Percentiles rank a stretch among this genome's conserved stretches.
These are phyloP conservation scores for Streptopelia turtur DNA, from an alignment of 2,797 vertebrate species.

Conservation along the genomic window DNA sequence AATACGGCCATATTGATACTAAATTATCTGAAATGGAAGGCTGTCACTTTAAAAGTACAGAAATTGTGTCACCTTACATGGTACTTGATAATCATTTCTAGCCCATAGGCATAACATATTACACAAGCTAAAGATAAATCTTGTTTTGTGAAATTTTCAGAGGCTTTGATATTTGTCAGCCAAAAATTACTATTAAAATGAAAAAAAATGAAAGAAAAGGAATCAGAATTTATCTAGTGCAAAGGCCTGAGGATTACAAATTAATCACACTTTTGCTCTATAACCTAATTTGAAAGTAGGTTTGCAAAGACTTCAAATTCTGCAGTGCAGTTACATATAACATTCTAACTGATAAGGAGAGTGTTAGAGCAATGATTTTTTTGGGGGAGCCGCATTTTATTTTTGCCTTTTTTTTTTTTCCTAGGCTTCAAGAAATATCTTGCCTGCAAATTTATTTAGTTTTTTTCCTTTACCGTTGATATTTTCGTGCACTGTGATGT, in stretches of 20 bases:
- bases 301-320: background rate
- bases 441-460: background rate
- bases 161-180: conserved; percentile 8
- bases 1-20: background rate
- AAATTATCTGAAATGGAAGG: conserved; percentile 1
- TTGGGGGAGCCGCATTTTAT: background rate
- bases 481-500: background rate
- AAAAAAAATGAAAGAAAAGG: background rate
- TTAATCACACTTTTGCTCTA: conserved; percentile 8
- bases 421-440: background rate
- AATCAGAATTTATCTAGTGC: conserved; percentile 1
- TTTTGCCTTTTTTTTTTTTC: background rate
- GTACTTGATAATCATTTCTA: background rate
- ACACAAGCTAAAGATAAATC: background rate
- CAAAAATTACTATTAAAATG: background rate
- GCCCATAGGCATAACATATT: background rate
- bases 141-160: conserved; percentile 17
- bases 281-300: conserved; percentile 13
- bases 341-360: background rate
- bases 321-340: background rate
- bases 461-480: background rate
- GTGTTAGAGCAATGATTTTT: background rate
- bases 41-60: background rate
- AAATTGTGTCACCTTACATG: background rate
- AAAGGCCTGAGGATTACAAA: conserved; percentile 13